Percentiles rank a stretch among this genome's conserved stretches.
Conservation (phyloP, 2,888 invertebrate species). For the Trissolcus brochymenae region DNA sequence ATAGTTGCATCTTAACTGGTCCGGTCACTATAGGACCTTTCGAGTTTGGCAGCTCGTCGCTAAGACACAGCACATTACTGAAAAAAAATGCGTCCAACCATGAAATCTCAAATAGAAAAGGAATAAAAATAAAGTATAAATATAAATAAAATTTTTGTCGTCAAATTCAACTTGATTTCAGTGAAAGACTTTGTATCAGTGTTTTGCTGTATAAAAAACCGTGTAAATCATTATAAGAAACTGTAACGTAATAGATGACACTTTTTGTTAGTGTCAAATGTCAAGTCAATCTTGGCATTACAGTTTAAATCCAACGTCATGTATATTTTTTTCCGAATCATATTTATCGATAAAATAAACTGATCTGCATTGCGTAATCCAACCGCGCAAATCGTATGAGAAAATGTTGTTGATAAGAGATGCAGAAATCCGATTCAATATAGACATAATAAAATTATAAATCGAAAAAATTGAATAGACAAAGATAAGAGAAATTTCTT, state of each 20-base stretch:
- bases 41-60: conserved; percentile 77
- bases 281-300: not conserved
- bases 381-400: conserved; percentile 2
- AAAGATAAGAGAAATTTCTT: not conserved
- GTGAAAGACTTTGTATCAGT: not conserved
- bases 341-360: conserved; percentile 3
- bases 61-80: conserved; percentile 81
- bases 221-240: not conserved
- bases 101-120: not conserved
- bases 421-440: not conserved
- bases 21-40: conserved; percentile 68
- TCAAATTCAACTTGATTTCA: no score
- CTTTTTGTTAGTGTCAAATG: conserved; percentile 1
- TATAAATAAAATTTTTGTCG: not conserved
- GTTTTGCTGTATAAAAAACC: not conserved
- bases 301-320: not conserved
- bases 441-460: not conserved
- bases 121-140: not conserved
- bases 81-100: conserved; percentile 9
- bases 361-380: conserved; percentile 3
- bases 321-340: not conserved
- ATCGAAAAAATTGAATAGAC: not conserved
- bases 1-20: conserved; percentile 65
- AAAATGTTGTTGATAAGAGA: conserved; percentile 3
- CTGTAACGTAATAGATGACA: not conserved